A percentile compares a stretch with the other conserved stretches of the same genome.
These are phyloP conservation scores for Frankliniella fusca DNA, from an alignment of 2,888 invertebrate species.

Conservation along the genomic window DNA sequence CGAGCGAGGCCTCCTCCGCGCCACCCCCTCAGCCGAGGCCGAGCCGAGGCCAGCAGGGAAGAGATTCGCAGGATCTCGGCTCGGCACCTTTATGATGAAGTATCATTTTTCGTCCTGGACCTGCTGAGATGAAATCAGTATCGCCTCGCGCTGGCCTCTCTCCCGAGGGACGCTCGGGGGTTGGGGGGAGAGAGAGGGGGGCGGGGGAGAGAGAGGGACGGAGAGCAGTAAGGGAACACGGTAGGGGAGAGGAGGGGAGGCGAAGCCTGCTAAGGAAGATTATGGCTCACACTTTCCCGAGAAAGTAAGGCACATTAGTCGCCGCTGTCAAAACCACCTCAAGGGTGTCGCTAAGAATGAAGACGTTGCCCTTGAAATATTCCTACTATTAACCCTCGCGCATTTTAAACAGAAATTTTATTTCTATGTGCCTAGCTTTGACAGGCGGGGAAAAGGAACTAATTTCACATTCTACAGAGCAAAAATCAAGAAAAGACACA, in stretches of 20 bases:
- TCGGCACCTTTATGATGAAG: slow-evolving; percentile 10
- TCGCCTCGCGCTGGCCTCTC: background rate
- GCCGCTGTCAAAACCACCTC: slow-evolving; percentile 15
- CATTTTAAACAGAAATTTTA: too few species aligned
- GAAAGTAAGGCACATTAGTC: background rate
- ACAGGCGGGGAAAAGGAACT: too few species aligned
- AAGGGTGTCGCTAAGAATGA: background rate
- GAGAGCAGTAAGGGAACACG: background rate
- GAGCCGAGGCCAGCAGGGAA: background rate
- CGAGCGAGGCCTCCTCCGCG: background rate
- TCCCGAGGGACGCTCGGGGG: background rate
- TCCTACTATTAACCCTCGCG: too few species aligned
- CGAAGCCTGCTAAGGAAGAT: background rate
- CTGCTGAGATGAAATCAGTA: slow-evolving; percentile 10
- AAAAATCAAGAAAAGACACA: too few species aligned
- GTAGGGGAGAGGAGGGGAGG: background rate
- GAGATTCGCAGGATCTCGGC: slow-evolving; percentile 13
- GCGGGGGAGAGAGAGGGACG: background rate
- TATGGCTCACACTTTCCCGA: background rate
- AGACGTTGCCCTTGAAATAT: too few species aligned
- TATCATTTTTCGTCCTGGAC: slow-evolving; percentile 17
- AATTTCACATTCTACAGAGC: too few species aligned
- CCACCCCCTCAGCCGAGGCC: too few species aligned
- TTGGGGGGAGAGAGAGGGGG: background rate
- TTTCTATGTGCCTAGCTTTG: too few species aligned